phyloP scores from a whole-genome alignment of 92 coral and sea anemone species.

The Palythoa caribaeorum region DNA sequence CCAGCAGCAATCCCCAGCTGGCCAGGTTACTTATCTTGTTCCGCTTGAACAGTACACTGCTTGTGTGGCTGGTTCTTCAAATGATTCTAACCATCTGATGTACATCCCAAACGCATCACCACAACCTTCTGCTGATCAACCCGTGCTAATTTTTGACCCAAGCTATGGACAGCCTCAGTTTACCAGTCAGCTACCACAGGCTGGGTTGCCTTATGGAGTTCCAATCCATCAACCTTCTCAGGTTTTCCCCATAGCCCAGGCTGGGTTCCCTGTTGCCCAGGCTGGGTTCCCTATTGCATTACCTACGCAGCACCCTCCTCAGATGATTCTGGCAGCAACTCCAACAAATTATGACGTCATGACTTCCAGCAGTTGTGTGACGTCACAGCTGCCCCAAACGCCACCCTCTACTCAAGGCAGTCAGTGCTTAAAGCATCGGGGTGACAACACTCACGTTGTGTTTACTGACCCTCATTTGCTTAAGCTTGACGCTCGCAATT shows the following conservation, averaged over 20 bases:
- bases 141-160: slow-evolving; percentile 15
- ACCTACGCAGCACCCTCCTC: slow-evolving; percentile 44
- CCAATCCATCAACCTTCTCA: slow-evolving; percentile 27
- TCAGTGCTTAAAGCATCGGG: neutral
- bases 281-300: slow-evolving; percentile 42
- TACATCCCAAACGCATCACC: slow-evolving; percentile 20
- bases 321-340: slow-evolving; percentile 34
- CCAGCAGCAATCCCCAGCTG: slow-evolving; percentile 15
- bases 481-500: neutral
- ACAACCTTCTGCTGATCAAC: neutral
- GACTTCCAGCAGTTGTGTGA: neutral
- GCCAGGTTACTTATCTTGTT: slow-evolving; percentile 23
- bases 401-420: neutral
- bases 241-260: slow-evolving; percentile 18
- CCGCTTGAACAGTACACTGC: slow-evolving; percentile 1
- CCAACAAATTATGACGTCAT: slow-evolving; percentile 2
- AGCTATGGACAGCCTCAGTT: slow-evolving; percentile 4
- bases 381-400: neutral
- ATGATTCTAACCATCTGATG: slow-evolving; percentile 25
- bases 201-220: slow-evolving; percentile 16
- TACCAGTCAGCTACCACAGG: slow-evolving; percentile 15
- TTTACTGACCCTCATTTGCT: slow-evolving; percentile 8
- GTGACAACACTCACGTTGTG: slow-evolving; percentile 40
- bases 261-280: slow-evolving; percentile 41
- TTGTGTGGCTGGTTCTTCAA: slow-evolving; percentile 8